Conservation (phyloP, 2,888 invertebrate species). For the Xestia sexstrigata region DNA sequence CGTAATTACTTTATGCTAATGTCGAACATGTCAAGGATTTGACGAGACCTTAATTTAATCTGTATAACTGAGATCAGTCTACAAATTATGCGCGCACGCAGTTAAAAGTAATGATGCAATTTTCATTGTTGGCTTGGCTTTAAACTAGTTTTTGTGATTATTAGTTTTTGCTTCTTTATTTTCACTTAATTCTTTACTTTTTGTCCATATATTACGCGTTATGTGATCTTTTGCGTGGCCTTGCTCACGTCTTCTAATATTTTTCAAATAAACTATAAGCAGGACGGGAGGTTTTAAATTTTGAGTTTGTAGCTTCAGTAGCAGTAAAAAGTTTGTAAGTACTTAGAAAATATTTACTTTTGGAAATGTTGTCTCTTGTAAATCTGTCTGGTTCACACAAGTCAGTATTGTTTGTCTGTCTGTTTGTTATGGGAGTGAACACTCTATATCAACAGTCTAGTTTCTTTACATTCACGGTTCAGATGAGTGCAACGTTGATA, state of each 20-base stretch:
- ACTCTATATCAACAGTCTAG: conserved; percentile 19
- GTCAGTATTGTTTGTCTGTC: conserved; percentile 16
- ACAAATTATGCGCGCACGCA: conserved; percentile 37
- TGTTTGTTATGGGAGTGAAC: conserved; percentile 47
- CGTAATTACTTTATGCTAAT: conserved; percentile 68
- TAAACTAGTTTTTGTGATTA: conserved; percentile 28
- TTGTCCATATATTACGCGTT: neutral
- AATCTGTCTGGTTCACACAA: conserved; percentile 31
- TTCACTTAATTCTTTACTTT: neutral
- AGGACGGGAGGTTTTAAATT: neutral
- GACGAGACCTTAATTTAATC: conserved; percentile 71
- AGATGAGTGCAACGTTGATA: conserved; percentile 15
- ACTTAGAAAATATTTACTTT: conserved; percentile 15
- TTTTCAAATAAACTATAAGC: neutral
- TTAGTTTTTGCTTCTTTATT: conserved; percentile 15
- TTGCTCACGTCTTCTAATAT: too few relatives aligned
- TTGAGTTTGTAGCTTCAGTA: neutral
- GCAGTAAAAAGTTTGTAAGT: neutral
- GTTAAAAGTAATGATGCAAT: conserved; percentile 44
- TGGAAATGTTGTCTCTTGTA: conserved; percentile 6
- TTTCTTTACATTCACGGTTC: conserved; percentile 18
- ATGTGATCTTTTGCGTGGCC: neutral
- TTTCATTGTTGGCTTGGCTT: conserved; percentile 39
- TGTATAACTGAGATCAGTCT: conserved; percentile 46
- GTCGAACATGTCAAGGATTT: conserved; percentile 65